These are phyloP conservation scores for Chromis chromis DNA, from an alignment of 2,797 vertebrate species.

Conservation along the genomic window DNA sequence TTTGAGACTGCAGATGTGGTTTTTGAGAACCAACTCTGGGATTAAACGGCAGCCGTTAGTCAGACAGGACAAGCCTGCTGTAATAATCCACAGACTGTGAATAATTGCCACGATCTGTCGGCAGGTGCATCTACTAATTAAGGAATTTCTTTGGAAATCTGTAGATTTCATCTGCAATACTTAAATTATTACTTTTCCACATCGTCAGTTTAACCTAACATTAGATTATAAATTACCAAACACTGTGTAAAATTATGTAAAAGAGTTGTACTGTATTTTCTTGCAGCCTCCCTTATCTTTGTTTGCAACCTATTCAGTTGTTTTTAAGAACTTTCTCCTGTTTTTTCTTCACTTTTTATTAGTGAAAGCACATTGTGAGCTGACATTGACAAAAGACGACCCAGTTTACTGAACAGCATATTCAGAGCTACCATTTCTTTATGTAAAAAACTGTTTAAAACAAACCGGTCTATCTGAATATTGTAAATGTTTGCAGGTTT, in stretches of 20 bases:
- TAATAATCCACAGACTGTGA: neutral
- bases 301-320: too few relatives aligned
- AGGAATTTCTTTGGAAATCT: too few relatives aligned
- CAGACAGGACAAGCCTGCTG: slow-evolving; percentile 3
- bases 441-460: neutral
- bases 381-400: too few relatives aligned
- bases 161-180: neutral
- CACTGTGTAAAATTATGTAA: neutral
- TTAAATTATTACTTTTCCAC: neutral
- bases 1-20: slow-evolving; percentile 3
- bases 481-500: neutral
- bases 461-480: neutral
- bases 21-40: slow-evolving; percentile 1
- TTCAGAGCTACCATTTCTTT: neutral
- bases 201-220: neutral
- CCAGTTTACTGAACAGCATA: neutral
- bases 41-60: neutral
- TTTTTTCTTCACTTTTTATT: neutral
- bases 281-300: too few relatives aligned
- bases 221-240: neutral
- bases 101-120: neutral
- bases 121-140: neutral
- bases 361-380: neutral
- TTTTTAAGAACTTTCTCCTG: too few relatives aligned
- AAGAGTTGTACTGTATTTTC: neutral